Base-by-base conservation (phyloP, 92 coral and sea anemone genomes). In the Actinostola sp. region DNA sequence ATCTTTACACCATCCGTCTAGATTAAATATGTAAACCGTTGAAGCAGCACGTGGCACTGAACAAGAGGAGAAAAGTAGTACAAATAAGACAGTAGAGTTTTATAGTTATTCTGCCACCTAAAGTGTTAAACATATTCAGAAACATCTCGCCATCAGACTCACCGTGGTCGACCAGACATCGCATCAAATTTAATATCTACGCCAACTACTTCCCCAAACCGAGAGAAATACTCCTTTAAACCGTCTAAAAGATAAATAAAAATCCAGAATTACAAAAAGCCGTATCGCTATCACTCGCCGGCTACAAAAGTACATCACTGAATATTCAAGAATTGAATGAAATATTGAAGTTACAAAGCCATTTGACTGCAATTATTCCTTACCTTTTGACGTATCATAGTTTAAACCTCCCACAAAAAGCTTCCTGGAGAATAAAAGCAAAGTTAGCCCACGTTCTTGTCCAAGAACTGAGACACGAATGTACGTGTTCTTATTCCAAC, bases 381-480 rank as follows among this genome's bases (percentile, higher is more conserved):
- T 86, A 88, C 99, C 99, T 85, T 88, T 88, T 20, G 92, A 82
- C 12, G 99, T 95, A 28, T 95, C 99, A 52, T 91, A 91, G 89
- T 97, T 95, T 43, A 95, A 82, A 51, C 97, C 99, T 83, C 99
- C 99, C 68, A 95, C 99, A 61, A 95, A 95, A 24, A 95, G 94
- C 90, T 95, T 95, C 84, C 99, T 95, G 99, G 64, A 76, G 71
- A 76, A 51, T 55, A n/a, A 80, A 59, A 65, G 45, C 48, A 66
- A 10, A 64, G 51, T 39, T 25, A 59, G 74, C 71, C 77, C 77
- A 71, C 77, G 77, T 70, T 35, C 16, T 4, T 15, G n/a, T 16
- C 13, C 23, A 56, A 36, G 53, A 26, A 46, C 15, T 15, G 70
- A 30, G 60, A 45, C 58, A 46, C 36, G 27, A 59, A 72, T 44